Evolutionary conservation across 2,113 vertebrate genomes (phyloP), one percentile per base, ranked within the genome.

Genomic region (Nyctibius bracteatus): DNA sequence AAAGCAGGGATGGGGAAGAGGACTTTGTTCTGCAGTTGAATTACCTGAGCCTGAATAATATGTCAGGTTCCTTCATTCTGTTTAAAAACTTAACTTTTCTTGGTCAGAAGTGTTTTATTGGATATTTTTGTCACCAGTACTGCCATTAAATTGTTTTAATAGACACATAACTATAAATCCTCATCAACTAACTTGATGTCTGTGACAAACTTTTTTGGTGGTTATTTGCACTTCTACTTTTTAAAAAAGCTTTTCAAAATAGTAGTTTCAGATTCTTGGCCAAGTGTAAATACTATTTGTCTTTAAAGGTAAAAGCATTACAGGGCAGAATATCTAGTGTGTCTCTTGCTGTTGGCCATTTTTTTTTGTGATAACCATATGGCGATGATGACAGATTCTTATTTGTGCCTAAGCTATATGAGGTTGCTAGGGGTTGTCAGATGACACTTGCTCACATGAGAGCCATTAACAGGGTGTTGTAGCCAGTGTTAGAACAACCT

Each of bases 361-460:
- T 77, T 65, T 33, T 90, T 88, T 74, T 47, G 51, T 61, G 78
- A 91, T 96, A 79, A 67, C 92, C 92, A 95, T 96, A 96, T 97
- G 94, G 91, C 73, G 49, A 78, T 81, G 91, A 49, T 94, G 92
- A 80, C 91, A 94, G 90, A 87, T 90, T 96, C 80, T 73, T 92
- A 91, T 59, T 97, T 97, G 92, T 95, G 96, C 46, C 90, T 71
- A 75, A 94, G 84, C 83, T 94, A 3, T 97, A 96, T 33, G 61
- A 95, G 97, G 97, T 98, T 98, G 97, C 97, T 96, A 96, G 92
- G 96, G 94, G 51, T 93, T 95, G 97, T 98, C 98, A 98, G 98
- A 98, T 99, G 98, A 98, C 90, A 78, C 97, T 97, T 89, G 96
- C 97, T 98, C 98, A 98, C 98, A 98, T 98, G 98, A 98, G 96